Evolutionary conservation across 2,888 invertebrate genomes (phyloP).

Genomic region (Anticlea derivata): DNA sequence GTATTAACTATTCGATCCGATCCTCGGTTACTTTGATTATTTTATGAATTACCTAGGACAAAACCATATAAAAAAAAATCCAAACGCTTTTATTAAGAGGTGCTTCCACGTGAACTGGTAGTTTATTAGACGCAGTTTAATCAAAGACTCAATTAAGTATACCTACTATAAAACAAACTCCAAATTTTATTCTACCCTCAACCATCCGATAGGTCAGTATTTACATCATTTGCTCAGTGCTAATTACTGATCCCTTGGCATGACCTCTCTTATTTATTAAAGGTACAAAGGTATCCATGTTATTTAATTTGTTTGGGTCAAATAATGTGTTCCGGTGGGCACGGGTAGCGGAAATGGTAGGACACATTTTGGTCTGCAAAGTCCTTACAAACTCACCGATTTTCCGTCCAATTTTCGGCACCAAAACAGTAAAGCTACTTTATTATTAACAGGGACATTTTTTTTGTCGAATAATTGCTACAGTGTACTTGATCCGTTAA

Average conservation of each 20-base stretch:
- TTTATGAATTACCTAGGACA: too few species aligned
- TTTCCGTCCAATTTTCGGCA: background rate
- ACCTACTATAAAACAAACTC: background rate
- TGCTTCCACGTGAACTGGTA: too few species aligned
- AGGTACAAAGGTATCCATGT: constrained; percentile 23
- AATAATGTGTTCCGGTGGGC: constrained; percentile 34
- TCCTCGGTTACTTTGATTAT: too few species aligned
- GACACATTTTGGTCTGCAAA: constrained; percentile 24
- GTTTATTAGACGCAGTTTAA: background rate
- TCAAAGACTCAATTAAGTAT: background rate
- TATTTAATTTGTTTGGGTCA: constrained; percentile 40
- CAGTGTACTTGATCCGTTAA: too few species aligned
- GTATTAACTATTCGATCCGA: too few species aligned
- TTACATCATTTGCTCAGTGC: constrained; percentile 30
- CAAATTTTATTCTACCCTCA: constrained; percentile 1
- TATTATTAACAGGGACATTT: too few species aligned
- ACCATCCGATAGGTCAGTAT: background rate
- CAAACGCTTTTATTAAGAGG: too few species aligned
- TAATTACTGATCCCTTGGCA: constrained; percentile 32
- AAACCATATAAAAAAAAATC: too few species aligned
- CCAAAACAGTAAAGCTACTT: background rate
- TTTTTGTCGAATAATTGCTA: too few species aligned
- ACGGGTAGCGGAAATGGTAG: constrained; percentile 26
- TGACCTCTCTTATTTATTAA: constrained; percentile 35
- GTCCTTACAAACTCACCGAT: background rate